Evolutionary conservation across 2,888 invertebrate species (phyloP), one percentile per base, ranked within the genome.

Genomic region (Drosophila sordidapex): DNA sequence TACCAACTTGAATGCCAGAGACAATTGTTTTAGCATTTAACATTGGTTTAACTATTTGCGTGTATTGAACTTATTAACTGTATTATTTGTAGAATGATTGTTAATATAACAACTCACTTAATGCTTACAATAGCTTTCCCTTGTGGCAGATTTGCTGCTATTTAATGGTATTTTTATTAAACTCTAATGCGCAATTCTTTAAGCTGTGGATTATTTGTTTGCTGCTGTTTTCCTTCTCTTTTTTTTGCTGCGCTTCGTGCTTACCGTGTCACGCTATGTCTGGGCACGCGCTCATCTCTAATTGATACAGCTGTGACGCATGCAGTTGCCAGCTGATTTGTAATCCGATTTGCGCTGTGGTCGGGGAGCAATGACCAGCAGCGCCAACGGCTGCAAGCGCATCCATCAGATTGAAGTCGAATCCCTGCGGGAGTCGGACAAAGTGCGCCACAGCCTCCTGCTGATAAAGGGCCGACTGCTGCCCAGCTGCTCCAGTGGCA

Each of bases 391-490:
- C 64, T 89, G 87, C 67, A 80, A 78, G 62, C 81, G 90, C 61
- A 53, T 62, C 48, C 87, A 87, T 70, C 60, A 62, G 29, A 89
- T 87, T 51, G 85, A 90, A 77, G 73, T 93, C 52, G 83, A 80
- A 43, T 91, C 90, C 78, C 74, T 93, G n/a, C 69, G 76, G 59
- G 83, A 91, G 18, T 82, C 83, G 61, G 91, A 90, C 46, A 65
- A 79, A 54, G 83, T 93, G 65, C 74, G 84, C 25, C 91, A 93
- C 70, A 85, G 90, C 60, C 70, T 93, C 21, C 57, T 93, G 38
- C 72, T 93, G 46, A 79, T 93, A 25, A 92, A 91, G 80, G 93
- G 93, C 38, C 75, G 81, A 4, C 79, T 93, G 29, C 76, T 79
- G 62, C 89, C 83, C 27, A 67, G 65, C 68, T 92, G 92, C 62